These are phyloP conservation scores for Acanthurus tractus DNA, from an alignment of 2,797 vertebrate genomes.

Conservation along the genomic window DNA sequence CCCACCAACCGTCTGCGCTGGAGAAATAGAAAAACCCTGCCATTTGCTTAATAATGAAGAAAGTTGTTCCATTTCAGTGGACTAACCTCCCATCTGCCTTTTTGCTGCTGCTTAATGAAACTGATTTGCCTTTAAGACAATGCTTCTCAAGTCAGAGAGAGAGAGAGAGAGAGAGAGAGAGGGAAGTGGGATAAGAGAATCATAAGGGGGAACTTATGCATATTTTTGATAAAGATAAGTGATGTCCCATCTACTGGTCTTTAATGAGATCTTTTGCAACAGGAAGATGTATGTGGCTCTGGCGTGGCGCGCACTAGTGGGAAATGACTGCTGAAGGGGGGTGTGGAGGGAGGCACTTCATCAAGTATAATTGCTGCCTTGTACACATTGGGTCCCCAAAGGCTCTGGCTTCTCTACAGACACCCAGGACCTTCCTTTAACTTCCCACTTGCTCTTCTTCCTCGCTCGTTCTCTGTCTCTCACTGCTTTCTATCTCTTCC, in stretches of 20 bases:
- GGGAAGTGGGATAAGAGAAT: slow-evolving; percentile 41
- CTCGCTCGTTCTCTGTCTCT: slow-evolving; percentile 29
- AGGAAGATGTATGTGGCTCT: slow-evolving; percentile 77
- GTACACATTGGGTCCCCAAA: slow-evolving; percentile 78
- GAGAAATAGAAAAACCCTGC: slow-evolving; percentile 56
- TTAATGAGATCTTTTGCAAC: slow-evolving; percentile 86
- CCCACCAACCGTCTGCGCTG: slow-evolving; percentile 45
- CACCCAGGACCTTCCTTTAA: slow-evolving; percentile 60
- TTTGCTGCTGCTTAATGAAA: slow-evolving; percentile 79
- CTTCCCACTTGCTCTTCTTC: slow-evolving; percentile 39
- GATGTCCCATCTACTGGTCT: slow-evolving; percentile 86
- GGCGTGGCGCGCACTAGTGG: slow-evolving; percentile 71
- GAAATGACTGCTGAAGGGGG: slow-evolving; percentile 78
- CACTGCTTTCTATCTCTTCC: slow-evolving; percentile 15
- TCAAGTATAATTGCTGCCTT: slow-evolving; percentile 87
- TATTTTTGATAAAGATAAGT: slow-evolving; percentile 92
- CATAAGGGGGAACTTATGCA: slow-evolving; percentile 81
- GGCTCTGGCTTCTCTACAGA: slow-evolving; percentile 70
- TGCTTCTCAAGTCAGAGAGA: slow-evolving; percentile 65
- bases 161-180: slow-evolving; percentile 14
- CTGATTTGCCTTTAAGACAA: slow-evolving; percentile 87
- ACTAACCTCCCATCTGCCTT: slow-evolving; percentile 62
- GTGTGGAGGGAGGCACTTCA: slow-evolving; percentile 80
- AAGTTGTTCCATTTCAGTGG: slow-evolving; percentile 85
- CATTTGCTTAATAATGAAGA: slow-evolving; percentile 84